phyloP scores from a whole-genome alignment of 1,140 invertebrate species.

The Dinoponera quadriceps region DNA sequence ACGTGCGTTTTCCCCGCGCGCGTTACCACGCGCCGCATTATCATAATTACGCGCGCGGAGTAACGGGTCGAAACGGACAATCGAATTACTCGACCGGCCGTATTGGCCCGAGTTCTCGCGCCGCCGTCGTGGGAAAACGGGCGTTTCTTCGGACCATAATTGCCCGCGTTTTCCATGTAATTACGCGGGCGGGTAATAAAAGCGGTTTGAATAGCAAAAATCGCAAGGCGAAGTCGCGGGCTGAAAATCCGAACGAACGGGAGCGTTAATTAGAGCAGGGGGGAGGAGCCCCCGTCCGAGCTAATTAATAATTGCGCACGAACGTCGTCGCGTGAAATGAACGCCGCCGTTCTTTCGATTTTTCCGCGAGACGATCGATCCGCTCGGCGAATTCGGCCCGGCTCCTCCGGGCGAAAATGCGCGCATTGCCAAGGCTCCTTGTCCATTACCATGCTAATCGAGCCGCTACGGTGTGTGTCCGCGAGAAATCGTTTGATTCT shows the following conservation, averaged over 20 bases:
- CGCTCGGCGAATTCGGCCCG: conserved; percentile 37
- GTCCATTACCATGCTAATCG: conserved; percentile 79
- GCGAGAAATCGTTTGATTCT: conserved; percentile 64
- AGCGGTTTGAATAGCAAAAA: conserved; percentile 33
- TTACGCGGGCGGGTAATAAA: conserved; percentile 22
- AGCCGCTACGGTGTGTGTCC: conserved; percentile 65
- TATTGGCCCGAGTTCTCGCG: conserved; percentile 39
- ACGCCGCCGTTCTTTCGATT: background rate
- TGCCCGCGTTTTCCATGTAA: conserved; percentile 45
- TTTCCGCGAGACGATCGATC: background rate
- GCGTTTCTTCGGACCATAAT: conserved; percentile 38
- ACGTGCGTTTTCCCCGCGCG: conserved; percentile 36
- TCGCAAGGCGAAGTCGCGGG: background rate
- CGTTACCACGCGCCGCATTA: conserved; percentile 54
- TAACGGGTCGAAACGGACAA: conserved; percentile 51
- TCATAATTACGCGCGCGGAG: conserved; percentile 45
- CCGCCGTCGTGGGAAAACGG: conserved; percentile 46
- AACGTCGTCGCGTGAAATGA: background rate
- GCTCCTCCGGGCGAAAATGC: conserved; percentile 73
- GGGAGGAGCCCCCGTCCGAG: too few relatives aligned
- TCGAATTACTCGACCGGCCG: conserved; percentile 36
- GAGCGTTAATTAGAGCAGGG: conserved; percentile 3
- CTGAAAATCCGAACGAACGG: conserved; percentile 28
- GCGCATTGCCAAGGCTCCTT: background rate
- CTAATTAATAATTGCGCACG: conserved; percentile 2